Evolutionary conservation across 2,113 vertebrate species (phyloP).

Genomic region (Prolemur simus): DNA sequence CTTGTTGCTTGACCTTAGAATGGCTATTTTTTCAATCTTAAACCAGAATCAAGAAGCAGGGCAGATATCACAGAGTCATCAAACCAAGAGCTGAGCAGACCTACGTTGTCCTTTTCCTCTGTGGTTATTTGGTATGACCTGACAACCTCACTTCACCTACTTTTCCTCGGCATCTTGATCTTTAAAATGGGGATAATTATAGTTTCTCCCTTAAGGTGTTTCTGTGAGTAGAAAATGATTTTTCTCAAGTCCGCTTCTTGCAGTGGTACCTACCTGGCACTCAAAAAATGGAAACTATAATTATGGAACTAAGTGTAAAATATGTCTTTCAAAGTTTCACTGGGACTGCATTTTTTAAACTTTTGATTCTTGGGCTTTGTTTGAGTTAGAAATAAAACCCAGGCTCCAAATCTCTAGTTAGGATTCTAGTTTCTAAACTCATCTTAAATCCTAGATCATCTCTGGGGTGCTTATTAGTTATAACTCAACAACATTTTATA

Average conservation of each 20-base stretch:
- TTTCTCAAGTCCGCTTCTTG: not conserved
- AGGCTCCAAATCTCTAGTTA: not conserved
- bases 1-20: not conserved
- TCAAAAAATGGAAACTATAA: not conserved
- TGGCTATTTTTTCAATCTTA: not conserved
- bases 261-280: too few relatives aligned
- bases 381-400: conserved; percentile 4
- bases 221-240: not conserved
- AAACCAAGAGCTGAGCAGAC: not conserved
- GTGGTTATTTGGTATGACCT: not conserved
- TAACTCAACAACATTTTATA: not conserved
- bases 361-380: not conserved
- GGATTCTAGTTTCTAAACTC: not conserved
- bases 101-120: not conserved
- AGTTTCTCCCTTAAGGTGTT: not conserved
- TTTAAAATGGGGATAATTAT: not conserved
- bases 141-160: not conserved
- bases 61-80: too few relatives aligned
- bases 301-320: not conserved
- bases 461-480: not conserved
- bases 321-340: not conserved
- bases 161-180: not conserved
- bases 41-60: not conserved
- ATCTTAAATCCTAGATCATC: not conserved
- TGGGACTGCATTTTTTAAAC: not conserved